Conservation (phyloP, 92 coral and sea anemone species). For the Parazoanthus darwini region DNA sequence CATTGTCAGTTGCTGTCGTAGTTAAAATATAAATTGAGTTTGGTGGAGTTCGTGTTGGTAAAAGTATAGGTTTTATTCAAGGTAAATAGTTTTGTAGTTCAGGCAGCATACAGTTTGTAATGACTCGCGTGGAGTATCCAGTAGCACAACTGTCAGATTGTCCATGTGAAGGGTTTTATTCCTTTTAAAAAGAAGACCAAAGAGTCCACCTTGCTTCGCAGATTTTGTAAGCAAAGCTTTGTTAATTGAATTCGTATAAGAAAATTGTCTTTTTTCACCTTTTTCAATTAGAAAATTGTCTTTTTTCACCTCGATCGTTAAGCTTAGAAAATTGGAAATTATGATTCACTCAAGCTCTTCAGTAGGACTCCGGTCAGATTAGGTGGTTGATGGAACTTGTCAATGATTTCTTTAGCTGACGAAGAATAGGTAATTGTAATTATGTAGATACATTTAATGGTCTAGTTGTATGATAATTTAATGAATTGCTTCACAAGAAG, state of each 20-base stretch:
- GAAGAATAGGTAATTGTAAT: constrained; percentile 25
- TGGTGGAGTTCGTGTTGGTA: neutral
- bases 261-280: neutral
- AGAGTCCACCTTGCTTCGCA: neutral
- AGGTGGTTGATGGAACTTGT: neutral
- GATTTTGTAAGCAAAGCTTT: neutral
- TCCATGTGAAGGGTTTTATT: neutral
- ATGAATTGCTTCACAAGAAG: neutral
- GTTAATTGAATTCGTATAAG: neutral
- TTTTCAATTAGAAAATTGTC: neutral
- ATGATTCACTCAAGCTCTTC: neutral
- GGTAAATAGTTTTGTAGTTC: neutral
- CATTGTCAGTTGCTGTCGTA: neutral
- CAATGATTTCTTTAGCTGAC: neutral
- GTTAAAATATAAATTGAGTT: too few relatives aligned
- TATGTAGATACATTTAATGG: constrained; percentile 32
- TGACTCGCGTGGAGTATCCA: neutral
- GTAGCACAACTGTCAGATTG: neutral
- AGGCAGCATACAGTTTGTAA: neutral
- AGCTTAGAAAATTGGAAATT: neutral
- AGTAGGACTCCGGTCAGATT: neutral
- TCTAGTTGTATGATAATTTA: constrained; percentile 31
- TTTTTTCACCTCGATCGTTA: neutral
- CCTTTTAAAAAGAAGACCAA: neutral
- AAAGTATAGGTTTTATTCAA: neutral